Evolutionary conservation across 2,797 vertebrate genomes (phyloP), one percentile per base, ranked within the genome.

Genomic region (Danio aesculapii): DNA sequence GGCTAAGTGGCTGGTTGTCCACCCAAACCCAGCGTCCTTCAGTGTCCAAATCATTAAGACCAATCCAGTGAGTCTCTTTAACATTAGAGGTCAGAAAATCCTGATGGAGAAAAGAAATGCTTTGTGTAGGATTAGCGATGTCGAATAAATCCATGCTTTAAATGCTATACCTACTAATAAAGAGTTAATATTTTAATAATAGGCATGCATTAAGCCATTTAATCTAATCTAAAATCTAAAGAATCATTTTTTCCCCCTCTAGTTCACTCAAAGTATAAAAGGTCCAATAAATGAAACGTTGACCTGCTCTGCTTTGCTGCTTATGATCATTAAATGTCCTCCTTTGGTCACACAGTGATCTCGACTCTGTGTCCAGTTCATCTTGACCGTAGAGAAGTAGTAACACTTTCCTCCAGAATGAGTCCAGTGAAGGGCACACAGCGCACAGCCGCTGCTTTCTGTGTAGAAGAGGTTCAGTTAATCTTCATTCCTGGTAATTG

Each of bases 341-440:
- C 75, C 79, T 19, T 73, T 73, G 81, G 74, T 87, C 86, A 85
- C 87, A 86, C 58, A 88, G 68, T 39, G 10, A 77, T 82, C 84
- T 49, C 52, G 44, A 80, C 84, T 80, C 17, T 63, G 13, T 6
- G 49, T 80, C 81, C 84, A 85, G 72, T 67, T 77, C 61, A 83
- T 49, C 64, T 30, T 79, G 84, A 39, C 47, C 13, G 50, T 83
- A 66, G 84, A 85, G 72, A 85, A 88, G 71, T 3, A 57, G 50
- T 79, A 46, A 83, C 78, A 84, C 85, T 86, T 87, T 80, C 77
- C 75, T 68, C 82, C 19, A 30, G 61, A 72, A 43, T 47, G 52
- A 52, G 6, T 80, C 84, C 84, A 85, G 17, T 75, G 1, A 4
- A 17, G 12, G 4, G 41, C 43, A 47, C 75, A 77, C 57, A 58